Base-by-base conservation (phyloP, 2,888 invertebrate species). In the Drosophila kanekoi region DNA sequence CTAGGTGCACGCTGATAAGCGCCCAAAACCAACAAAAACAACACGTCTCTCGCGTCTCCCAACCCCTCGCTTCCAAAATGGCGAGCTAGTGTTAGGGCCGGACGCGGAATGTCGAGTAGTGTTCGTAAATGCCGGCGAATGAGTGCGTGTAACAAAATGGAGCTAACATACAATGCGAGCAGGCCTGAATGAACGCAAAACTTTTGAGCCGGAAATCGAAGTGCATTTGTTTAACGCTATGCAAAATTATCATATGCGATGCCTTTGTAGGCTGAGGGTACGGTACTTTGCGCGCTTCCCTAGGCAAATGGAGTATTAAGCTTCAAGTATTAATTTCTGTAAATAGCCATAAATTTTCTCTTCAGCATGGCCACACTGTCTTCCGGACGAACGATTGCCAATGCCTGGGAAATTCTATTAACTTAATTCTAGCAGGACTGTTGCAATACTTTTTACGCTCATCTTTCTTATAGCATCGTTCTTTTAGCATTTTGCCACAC, bases 1-100 rank as follows among this genome's bases (percentile, higher is more conserved):
- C 71, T 70, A 44, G 23, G 40, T 52, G 43, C 13, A 40, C 18
- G n/a, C 76, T 81, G 84, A 81, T 81, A 81, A 83, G 62, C 63
- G 28, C 45, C 37, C 58, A 45, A 52, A 32, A 41, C 38, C 53
- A 62, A 38, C 57, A 35, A 44, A 52, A 37, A 28, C 58, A 48
- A 40, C 13, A 11, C 11, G 28, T 28, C 52, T 18, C 57, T 32
- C 35, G 10, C 8, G 43, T 23, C 20, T 9, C 33, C 58, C 18
- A 44, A 10, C 16, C 37, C 23, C 28, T 28, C 8, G 28, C 28
- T 28, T 0, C 28, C 28, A 28, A 8, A 41, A 51, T 52, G 40
- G 41, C 51, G 18, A 52, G 33, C 41, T 57, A 44, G 52, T 57
- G 48, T 32, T 63, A 28, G 53, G 43, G 45, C 49, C 54, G 60